phyloP scores from a whole-genome alignment of 2,888 invertebrate species.

The Epiblema foenella region DNA sequence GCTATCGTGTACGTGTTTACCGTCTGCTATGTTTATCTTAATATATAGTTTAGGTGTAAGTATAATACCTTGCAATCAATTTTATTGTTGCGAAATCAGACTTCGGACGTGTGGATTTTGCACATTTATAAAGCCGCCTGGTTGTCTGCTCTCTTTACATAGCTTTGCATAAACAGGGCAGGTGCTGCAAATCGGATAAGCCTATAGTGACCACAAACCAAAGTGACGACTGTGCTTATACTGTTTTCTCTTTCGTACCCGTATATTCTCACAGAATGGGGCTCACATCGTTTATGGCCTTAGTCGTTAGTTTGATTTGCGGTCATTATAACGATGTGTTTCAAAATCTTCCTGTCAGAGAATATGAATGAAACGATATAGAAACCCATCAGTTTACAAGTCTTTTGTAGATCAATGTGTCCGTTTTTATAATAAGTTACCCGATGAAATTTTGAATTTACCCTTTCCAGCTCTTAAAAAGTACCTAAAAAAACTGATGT shows the following conservation, averaged over 20 bases:
- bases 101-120: neutral
- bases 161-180: neutral
- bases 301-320: too few species aligned
- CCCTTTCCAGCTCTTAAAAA: too few species aligned
- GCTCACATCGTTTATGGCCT: too few species aligned
- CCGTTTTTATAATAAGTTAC: too few species aligned
- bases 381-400: too few species aligned
- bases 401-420: too few species aligned
- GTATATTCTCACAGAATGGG: too few species aligned
- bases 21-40: conserved; percentile 21
- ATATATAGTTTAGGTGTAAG: conserved; percentile 2
- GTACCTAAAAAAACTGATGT: too few species aligned
- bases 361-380: neutral
- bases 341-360: neutral
- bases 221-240: too few species aligned
- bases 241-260: too few species aligned
- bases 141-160: neutral
- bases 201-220: neutral
- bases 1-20: conserved; percentile 28
- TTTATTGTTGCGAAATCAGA: neutral
- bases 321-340: neutral
- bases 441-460: too few species aligned
- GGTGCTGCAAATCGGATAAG: neutral
- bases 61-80: neutral
- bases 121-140: conserved; percentile 4